A percentile compares a stretch with the other conserved stretches of the same genome.
phyloP scores from a whole-genome alignment of 2,797 vertebrate species.

The Malurus leucopterus region DNA sequence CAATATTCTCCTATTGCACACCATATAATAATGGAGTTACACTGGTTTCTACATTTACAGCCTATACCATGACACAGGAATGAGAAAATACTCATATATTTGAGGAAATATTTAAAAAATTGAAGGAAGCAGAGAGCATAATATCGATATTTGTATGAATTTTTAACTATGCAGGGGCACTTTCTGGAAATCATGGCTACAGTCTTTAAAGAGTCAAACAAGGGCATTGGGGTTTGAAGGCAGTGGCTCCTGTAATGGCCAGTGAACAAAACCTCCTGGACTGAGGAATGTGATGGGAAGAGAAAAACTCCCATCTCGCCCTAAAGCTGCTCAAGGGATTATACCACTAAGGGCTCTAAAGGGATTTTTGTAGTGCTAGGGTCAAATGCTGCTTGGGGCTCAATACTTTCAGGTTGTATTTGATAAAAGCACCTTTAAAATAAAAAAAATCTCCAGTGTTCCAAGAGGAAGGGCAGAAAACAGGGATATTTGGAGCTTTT shows the following conservation, averaged over 20 bases:
- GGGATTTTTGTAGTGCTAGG: background rate
- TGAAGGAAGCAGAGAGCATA: background rate
- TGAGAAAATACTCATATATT: background rate
- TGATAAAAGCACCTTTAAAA: background rate
- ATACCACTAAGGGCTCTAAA: background rate
- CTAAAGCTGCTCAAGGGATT: background rate
- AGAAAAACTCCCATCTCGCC: background rate
- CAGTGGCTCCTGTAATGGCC: background rate
- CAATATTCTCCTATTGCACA: background rate
- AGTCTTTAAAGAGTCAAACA: background rate
- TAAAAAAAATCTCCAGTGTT: background rate
- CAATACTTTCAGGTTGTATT: background rate
- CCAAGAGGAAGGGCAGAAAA: background rate
- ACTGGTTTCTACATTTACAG: background rate
- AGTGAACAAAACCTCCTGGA: background rate
- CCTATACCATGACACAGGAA: background rate
- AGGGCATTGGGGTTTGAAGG: background rate
- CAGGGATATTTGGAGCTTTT: background rate
- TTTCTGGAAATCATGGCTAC: background rate
- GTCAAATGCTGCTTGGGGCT: background rate
- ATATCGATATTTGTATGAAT: background rate
- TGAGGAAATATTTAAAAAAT: background rate
- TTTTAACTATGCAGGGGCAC: background rate
- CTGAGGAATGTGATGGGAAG: fast-evolving
- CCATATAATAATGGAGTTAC: background rate